Evolutionary conservation across 1,140 invertebrate species (phyloP), one percentile per base, ranked within the genome.

Genomic region (Oryzaephilus surinamensis): DNA sequence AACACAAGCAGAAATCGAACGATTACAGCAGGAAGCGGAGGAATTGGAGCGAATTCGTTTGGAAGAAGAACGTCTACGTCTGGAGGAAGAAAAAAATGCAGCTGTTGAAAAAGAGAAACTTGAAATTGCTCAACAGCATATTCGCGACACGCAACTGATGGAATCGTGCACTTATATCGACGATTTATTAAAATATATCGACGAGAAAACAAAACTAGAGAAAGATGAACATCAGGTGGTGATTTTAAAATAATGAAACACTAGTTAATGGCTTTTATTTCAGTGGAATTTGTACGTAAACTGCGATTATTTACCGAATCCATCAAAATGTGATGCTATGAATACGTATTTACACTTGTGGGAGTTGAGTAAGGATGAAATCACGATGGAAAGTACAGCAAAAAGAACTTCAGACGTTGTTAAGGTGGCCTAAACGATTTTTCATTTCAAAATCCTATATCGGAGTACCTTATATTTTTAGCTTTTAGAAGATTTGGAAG

Each of bases 291-390:
- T 71, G 20, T 77, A 72, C 43, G 62, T 77, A 56, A 65, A 65
- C 6, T 79, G 76, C 48, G 72, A 76, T 32, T 70, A 74, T 14
- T 56, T 79, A n/a, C 77, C 77, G 0, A 70, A 77, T 55, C 70
- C 75, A 0, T 60, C 57, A 2, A 63, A 64, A 43, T 57, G 71
- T 7, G 60, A 65, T 4, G 65, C 76, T 33, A 62, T 79, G 51
- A 73, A 76, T 35, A 74, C 70, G 1, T 79, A 76, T 40, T 55
- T 78, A 4, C 76, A 72, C 48, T 55, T 76, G 6, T 77, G 75
- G 76, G 61, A 67, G 16, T 46, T 67, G 32, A 58, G 66, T 23
- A 59, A 71, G 3, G 57, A 68, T 2, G 39, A 57, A 4, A 59
- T 64, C 8, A 63, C 60, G 1, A 66, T 73, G 34, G 52, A 64